Percentiles rank a stretch among this genome's conserved stretches.
Evolutionary conservation across 2,888 invertebrate genomes (phyloP).

Genomic region (Allolobophora icterica): DNA sequence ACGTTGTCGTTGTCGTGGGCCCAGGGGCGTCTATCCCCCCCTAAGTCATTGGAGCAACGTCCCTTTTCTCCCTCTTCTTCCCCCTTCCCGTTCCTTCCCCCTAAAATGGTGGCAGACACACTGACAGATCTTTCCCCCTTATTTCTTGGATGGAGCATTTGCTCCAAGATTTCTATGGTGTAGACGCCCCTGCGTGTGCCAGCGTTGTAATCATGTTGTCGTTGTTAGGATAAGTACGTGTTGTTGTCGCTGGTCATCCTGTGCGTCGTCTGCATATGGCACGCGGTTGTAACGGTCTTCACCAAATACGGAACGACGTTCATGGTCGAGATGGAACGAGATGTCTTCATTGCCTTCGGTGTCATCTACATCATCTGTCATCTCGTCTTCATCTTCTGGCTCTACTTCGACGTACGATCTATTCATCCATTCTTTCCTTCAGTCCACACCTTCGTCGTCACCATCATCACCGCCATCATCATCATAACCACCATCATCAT

Average conservation of each 20-base stretch:
- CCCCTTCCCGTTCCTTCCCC: too few species aligned
- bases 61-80: too few species aligned
- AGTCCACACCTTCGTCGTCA: background rate
- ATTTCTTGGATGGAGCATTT: too few species aligned
- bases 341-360: conserved; percentile 59
- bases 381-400: conserved; percentile 61
- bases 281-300: conserved; percentile 56
- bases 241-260: conserved; percentile 59
- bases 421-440: background rate
- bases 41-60: too few species aligned
- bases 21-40: too few species aligned
- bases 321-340: conserved; percentile 53
- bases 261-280: conserved; percentile 61
- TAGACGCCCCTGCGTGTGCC: background rate
- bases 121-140: too few species aligned
- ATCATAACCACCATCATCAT: background rate
- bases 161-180: too few species aligned
- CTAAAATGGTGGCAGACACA: too few species aligned
- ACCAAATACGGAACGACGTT: conserved; percentile 44
- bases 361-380: conserved; percentile 61
- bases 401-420: conserved; percentile 62
- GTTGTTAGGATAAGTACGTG: conserved; percentile 60
- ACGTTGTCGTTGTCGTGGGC: background rate
- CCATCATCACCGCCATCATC: background rate
- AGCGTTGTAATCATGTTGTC: background rate